Evolutionary conservation across 2,113 vertebrate genomes (phyloP), one percentile per base, ranked within the genome.

Genomic region (Pagrus major): DNA sequence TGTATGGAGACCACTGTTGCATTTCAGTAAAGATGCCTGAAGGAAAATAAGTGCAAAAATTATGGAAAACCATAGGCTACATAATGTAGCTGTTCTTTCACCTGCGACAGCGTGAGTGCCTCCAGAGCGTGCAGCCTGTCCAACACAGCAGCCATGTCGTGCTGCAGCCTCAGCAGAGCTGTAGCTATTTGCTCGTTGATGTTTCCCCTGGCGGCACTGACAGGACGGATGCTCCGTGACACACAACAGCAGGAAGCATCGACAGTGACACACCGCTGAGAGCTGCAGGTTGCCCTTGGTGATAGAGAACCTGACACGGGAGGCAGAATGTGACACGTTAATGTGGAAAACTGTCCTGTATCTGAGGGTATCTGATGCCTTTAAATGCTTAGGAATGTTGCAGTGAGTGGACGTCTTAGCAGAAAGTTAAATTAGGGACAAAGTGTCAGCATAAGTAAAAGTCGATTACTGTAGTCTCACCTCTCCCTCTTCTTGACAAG

Each of bases 91-190:
- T 5, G 27, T 15, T 47, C 4, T 39, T 37, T 90, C 51, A 98
- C 97, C 96, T 97, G 96, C 0, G 96, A 94, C 20, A 94, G 90
- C 0, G 95, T 92, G 16, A 94, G 93, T 0, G 88, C 91, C 86
- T 99, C 97, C 92, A 98, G 93, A n/a, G 94, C 86, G 1, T 96
- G 95, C 61, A 99, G 87, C 81, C 96, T 95, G 87, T 96, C 96
- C 35, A 97, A 92, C 51, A 97, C 95, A 0, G 91, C 94, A 91
- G 95, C 94, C 97, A 99, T 98, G 91, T 99, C 96, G 12, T 96
- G 94, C 72, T 99, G 97, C 84, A 99, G 75, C 52, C 93, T 90
- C 84, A 96, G 93, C 79, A 99, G 95, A 61, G 96, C 94, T 0
- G 95, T 75, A 0, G 95, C 95, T 2, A 99, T 96, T 88, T 97